Evolutionary conservation across 1,140 invertebrate species (phyloP).

Genomic region (Latrodectus geometricus): DNA sequence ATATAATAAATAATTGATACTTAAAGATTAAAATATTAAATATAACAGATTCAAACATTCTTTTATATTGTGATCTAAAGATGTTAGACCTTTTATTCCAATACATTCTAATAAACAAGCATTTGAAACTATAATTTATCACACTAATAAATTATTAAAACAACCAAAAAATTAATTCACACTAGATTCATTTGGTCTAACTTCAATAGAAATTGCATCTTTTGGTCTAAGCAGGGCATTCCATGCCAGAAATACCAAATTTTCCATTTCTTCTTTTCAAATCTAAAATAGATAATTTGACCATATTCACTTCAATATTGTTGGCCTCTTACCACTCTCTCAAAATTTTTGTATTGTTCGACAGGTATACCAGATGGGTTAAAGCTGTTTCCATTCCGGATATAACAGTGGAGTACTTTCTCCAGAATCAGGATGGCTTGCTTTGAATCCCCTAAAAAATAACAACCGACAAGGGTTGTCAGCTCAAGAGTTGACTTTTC

Average conservation of each 20-base stretch:
- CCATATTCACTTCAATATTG: conserved; percentile 72
- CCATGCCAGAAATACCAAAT: conserved; percentile 56
- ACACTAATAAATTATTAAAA: conserved; percentile 16
- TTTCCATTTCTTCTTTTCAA: conserved; percentile 33
- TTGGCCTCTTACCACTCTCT: conserved; percentile 68
- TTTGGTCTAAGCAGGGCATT: conserved; percentile 24
- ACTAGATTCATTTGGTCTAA: conserved; percentile 19
- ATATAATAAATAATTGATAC: neutral
- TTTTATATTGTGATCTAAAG: conserved; percentile 34
- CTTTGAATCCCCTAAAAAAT: conserved; percentile 66
- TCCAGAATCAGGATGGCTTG: conserved; percentile 66
- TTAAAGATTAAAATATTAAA: neutral
- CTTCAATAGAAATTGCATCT: conserved; percentile 6
- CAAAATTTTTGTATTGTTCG: conserved; percentile 67
- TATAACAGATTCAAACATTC: neutral
- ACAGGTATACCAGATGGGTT: conserved; percentile 70
- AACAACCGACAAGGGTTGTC: conserved; percentile 69
- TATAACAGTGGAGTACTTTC: conserved; percentile 67
- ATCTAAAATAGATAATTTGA: conserved; percentile 64
- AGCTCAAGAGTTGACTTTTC: conserved; percentile 66
- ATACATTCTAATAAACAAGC: neutral
- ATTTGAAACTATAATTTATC: conserved; percentile 42
- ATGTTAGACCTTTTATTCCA: conserved; percentile 23
- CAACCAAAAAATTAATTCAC: conserved; percentile 34
- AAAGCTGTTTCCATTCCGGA: conserved; percentile 66